These are phyloP conservation scores for Celastrina argiolus DNA, from an alignment of 2,888 invertebrate species.

Conservation along the genomic window DNA sequence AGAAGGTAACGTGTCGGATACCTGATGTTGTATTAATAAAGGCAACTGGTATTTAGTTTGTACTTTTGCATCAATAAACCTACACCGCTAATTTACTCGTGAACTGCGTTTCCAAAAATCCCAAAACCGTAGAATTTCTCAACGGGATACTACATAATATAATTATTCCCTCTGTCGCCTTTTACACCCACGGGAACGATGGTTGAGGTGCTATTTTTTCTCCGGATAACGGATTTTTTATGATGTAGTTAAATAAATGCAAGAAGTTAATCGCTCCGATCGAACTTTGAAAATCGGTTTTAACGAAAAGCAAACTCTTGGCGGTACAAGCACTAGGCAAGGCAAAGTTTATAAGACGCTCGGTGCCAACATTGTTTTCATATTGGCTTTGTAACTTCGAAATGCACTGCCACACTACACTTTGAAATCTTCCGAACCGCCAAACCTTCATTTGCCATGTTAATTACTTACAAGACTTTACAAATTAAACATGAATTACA, in stretches of 20 bases:
- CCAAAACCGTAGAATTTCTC: too few relatives aligned
- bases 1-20: too few relatives aligned
- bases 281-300: slow-evolving; percentile 24
- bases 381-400: slow-evolving; percentile 60
- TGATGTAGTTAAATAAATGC: not conserved
- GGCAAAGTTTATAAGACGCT: slow-evolving; percentile 53
- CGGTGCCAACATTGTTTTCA: slow-evolving; percentile 58
- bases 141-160: too few relatives aligned
- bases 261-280: slow-evolving; percentile 17
- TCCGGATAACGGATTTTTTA: too few relatives aligned
- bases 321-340: slow-evolving; percentile 7
- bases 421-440: slow-evolving; percentile 38
- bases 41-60: too few relatives aligned
- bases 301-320: slow-evolving; percentile 22
- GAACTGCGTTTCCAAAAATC: too few relatives aligned
- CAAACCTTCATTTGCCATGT: slow-evolving; percentile 23
- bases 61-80: too few relatives aligned
- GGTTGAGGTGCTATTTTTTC: too few relatives aligned
- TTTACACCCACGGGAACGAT: too few relatives aligned
- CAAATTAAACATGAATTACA: not conserved
- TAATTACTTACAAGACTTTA: slow-evolving; percentile 23
- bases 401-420: slow-evolving; percentile 49
- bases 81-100: too few relatives aligned
- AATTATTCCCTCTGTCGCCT: too few relatives aligned
- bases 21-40: too few relatives aligned